Base-by-base conservation (phyloP, 1,140 invertebrate species). In the Schlechtendalia chinensis region DNA sequence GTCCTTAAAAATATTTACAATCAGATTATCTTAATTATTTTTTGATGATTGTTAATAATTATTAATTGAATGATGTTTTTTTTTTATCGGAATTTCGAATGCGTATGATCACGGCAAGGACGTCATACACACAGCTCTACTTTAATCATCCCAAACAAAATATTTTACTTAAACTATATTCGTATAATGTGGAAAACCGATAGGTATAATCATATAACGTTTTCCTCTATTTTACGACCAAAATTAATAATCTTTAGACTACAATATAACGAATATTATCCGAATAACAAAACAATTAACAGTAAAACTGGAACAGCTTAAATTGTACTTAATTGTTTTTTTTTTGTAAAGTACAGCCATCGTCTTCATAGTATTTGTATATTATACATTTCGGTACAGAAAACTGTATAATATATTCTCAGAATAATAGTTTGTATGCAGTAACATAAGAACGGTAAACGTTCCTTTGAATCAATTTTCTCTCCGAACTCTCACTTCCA, bases 131-230 rank as follows among this genome's bases (percentile, higher is more conserved):
- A 39, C 32, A 4, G 8, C 32, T 2, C 45, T 10, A 45, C 6
- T 24, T 39, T 29, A 45, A 1, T 4, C 32, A 61, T 74, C 71
- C 27, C 22, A 79, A 58, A 79, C 27, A 63, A 27, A 59, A 79
- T 59, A 59, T 77, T 77, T 47, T 24, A 79, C 58, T 50, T 79
- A 22, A 79, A 58, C 75, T 39, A 63, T 27, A 79, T 79, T 22
- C n/a, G n/a, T 45, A 47, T 16, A 47, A n/a, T 67, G 32, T 32
- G 39, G 32, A 45, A 71, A 71, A 71, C 67, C 22, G 45, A 50
- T 50, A 71, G 50, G 22, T 71, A 27, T 27, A 39, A 39, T 39
- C 32, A 8, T 39, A 59, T 53, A 47, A 3, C 45, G 45, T 71
- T 53, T 24, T 71, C 12, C 39, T 39, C 8, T 71, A 17, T 47